Base-by-base conservation (phyloP, 2,113 vertebrate species). In the Festucalex cinctus region DNA sequence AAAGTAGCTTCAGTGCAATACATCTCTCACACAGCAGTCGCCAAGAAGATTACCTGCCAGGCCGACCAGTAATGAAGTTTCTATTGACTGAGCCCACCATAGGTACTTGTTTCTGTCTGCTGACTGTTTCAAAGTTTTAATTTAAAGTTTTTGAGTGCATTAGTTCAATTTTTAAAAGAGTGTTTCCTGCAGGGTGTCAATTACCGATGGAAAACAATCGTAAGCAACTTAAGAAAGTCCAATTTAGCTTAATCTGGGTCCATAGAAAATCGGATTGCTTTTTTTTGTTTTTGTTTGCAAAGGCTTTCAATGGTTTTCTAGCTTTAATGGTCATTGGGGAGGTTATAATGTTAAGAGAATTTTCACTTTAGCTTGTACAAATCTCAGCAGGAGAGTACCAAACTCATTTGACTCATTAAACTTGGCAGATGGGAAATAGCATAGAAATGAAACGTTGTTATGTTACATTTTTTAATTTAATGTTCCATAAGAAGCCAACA, bases 11-110 rank as follows among this genome's bases (percentile, higher is more conserved):
- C 64, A 67, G 76, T 76, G 82, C 71, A 81, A 83, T 78, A 76
- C 81, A 71, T 84, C 83, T 65, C 68, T 71, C 83, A 83, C 80
- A 81, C 83, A 86, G 83, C 87, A 85, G 80, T 80, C 81, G 81
- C 78, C 79, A 77, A 77, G 73, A 77, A 87, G 86, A 91, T 92
- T 89, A 89, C 88, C 73, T 75, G 79, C 74, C 60, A 37, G 73
- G 74, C 72, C 71, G 75, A 72, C 69, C 70, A 51, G 77, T 90
- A 90, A 91, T 92, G 85, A 90, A 90, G 81, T 90, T 89, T 89
- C 84, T 86, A 92, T 91, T 73, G 90, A 92, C 90, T 84, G 80
- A 43, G 76, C 74, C 80, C 66, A 83, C 75, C 76, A 65, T 72
- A 71, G 74, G 74, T 85, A 84, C 80, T 85, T 84, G 79, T 86